Conservation (phyloP, 2,888 invertebrate species). For the Sarcophaga subvicina region DNA sequence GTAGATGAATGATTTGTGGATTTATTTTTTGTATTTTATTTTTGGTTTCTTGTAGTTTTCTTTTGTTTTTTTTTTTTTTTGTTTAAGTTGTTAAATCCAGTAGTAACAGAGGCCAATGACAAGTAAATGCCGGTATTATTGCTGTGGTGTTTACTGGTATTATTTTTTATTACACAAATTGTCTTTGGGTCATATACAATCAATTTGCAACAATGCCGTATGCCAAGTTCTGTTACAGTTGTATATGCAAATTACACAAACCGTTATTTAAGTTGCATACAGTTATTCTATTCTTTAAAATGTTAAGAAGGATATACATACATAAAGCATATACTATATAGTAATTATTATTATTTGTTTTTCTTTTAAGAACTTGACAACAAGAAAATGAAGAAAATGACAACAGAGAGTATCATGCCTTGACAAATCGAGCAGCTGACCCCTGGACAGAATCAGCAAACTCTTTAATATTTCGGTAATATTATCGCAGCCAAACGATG, state of each 20-base stretch:
- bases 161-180: constrained; percentile 38
- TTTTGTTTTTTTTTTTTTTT: not conserved
- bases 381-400: no score
- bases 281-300: constrained; percentile 23
- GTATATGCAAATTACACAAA: constrained; percentile 36
- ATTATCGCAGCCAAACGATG: no score
- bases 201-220: constrained; percentile 61
- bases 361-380: no score
- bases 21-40: no score
- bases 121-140: constrained; percentile 60
- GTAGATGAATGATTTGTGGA: no score
- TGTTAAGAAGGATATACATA: no score
- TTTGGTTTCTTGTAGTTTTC: not conserved
- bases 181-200: constrained; percentile 64
- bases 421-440: no score
- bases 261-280: constrained; percentile 44
- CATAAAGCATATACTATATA: no score
- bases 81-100: constrained; percentile 10
- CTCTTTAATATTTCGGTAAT: no score
- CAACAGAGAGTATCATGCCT: no score
- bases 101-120: constrained; percentile 61
- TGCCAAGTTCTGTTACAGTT: constrained; percentile 58
- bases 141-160: constrained; percentile 14
- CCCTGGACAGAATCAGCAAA: no score
- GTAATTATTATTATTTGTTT: no score